Evolutionary conservation across 2,113 vertebrate species (phyloP), one percentile per base, ranked within the genome.

Genomic region (Pampusana beccarii): DNA sequence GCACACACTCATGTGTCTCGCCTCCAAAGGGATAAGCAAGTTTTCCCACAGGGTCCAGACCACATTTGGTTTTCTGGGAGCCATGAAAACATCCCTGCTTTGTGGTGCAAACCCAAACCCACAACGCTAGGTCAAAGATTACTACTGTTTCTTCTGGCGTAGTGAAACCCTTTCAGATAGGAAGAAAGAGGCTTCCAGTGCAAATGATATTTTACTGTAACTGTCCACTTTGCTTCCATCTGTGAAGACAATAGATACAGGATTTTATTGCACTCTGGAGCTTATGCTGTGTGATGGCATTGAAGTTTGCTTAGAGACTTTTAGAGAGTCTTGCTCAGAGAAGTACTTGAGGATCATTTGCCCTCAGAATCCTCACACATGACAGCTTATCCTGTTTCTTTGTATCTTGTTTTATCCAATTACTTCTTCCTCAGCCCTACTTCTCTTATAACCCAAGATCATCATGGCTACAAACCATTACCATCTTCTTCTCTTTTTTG

Each of bases 71-170:
- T 87, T 93, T 86, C 54, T 73, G 48, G 28, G 61, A 88, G 54
- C 74, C 40, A 80, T 90, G 19, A 81, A 92, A 86, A 92, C 9
- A 51, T 88, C 34, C 23, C 40, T 71, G 56, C 61, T 89, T 75
- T 96, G 91, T 95, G 93, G 71, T 95, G n/a, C 75, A 90, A 95
- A 95, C 18, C 28, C 85, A 86, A 19, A 54, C 29, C 77, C 48
- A 70, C 48, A 42, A 14, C 60, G 18, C 28, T 60, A 48, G 58
- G 75, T 80, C 90, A 78, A 87, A 79, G 71, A 72, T 72, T 91
- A 9, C 54, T 65, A 17, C 33, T 72, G 26, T 92, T 97, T 90
- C 60, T 87, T 96, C n/a, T 80, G 62, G 67, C 73, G 53, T 60
- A 64, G 67, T 66, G 64, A 90, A 91, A 61, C 16, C 21, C 31